Percentiles rank a stretch among this genome's conserved stretches.
phyloP scores from a whole-genome alignment of 2,888 invertebrate genomes.

The Protodeltote pygarga region DNA sequence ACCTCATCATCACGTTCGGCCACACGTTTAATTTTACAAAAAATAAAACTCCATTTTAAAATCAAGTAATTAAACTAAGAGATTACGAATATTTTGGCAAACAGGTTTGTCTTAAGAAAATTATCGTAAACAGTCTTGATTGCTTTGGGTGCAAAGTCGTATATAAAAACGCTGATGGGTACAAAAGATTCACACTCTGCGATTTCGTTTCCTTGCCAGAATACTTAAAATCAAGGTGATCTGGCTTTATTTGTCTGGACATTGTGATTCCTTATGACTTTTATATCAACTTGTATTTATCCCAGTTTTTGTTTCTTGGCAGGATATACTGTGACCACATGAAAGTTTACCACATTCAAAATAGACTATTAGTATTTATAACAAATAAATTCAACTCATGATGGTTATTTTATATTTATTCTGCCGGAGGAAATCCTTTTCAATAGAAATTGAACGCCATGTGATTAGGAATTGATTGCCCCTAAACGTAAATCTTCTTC shows the following conservation, averaged over 20 bases:
- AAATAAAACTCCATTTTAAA: conserved; percentile 11
- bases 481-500: no score
- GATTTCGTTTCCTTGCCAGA: conserved; percentile 33
- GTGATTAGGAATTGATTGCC: no score
- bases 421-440: no score
- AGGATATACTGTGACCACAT: conserved; percentile 12
- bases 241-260: conserved; percentile 31
- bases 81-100: conserved; percentile 18
- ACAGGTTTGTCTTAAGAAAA: conserved; percentile 29
- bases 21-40: not conserved
- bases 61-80: conserved; percentile 18
- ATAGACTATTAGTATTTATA: no score
- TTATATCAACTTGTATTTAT: conserved; percentile 26
- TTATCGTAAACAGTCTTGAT: conserved; percentile 32
- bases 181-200: conserved; percentile 28
- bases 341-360: conserved; percentile 1
- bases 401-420: no score
- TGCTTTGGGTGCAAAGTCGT: conserved; percentile 14
- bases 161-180: conserved; percentile 13
- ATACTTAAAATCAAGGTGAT: conserved; percentile 40
- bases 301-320: conserved; percentile 18
- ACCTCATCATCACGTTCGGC: not conserved
- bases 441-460: no score
- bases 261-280: conserved; percentile 28
- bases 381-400: no score